Conservation (phyloP, 2,113 vertebrate species). For the Trogon melanurus region DNA sequence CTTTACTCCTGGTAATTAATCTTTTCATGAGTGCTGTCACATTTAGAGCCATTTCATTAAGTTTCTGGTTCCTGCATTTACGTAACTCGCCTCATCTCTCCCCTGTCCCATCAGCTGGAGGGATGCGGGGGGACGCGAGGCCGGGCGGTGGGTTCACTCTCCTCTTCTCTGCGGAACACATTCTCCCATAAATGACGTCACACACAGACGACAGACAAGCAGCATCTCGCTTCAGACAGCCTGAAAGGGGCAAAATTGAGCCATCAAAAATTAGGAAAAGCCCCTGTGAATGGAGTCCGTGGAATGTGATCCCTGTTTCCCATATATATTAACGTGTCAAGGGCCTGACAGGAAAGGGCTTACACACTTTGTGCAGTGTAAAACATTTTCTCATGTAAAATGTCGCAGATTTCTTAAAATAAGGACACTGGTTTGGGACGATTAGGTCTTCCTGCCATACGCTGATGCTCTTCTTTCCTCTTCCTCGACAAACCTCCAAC, state of each 20-base stretch:
- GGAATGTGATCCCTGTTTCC: not conserved
- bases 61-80: slow-evolving; percentile 65
- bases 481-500: not conserved
- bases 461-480: not conserved
- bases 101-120: slow-evolving; percentile 39
- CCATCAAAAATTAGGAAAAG: not conserved
- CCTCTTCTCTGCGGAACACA: not conserved
- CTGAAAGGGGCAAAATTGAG: slow-evolving; percentile 39
- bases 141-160: accelerated
- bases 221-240: not conserved
- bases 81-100: slow-evolving; percentile 17
- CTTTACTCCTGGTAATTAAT: slow-evolving; percentile 86
- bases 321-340: accelerated
- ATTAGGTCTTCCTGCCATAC: not conserved
- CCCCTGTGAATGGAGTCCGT: not conserved
- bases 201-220: not conserved
- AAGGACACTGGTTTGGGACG: not conserved
- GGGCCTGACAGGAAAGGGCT: not conserved
- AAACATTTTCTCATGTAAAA: not conserved
- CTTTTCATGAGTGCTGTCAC: slow-evolving; percentile 83
- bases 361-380: accelerated
- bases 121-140: not conserved
- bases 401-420: not conserved
- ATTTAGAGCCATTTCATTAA: slow-evolving; percentile 80
- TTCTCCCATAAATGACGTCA: not conserved